Conservation (phyloP, 2,888 invertebrate species). For the Barypeithes pellucidus region DNA sequence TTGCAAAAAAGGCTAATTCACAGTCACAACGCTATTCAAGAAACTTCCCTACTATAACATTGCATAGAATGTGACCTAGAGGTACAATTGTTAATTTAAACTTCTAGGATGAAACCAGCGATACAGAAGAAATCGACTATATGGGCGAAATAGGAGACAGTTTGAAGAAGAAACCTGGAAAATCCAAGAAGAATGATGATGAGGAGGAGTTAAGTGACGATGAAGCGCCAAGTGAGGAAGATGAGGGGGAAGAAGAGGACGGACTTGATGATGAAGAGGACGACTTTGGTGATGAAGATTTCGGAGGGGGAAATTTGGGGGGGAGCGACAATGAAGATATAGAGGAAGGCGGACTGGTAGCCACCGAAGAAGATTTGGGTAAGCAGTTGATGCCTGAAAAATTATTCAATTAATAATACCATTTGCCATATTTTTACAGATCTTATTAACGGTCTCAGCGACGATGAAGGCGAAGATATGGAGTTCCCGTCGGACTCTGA, state of each 20-base stretch:
- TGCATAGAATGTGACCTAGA: no score
- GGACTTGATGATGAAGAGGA: slow-evolving; percentile 63
- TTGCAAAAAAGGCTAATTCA: not conserved
- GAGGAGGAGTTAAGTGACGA: slow-evolving; percentile 34
- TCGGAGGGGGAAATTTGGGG: slow-evolving; percentile 51
- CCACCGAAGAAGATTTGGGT: slow-evolving; percentile 70
- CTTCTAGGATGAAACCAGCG: slow-evolving; percentile 65
- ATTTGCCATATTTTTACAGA: slow-evolving; percentile 53
- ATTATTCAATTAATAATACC: not conserved
- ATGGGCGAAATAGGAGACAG: slow-evolving; percentile 76
- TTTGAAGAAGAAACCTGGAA: slow-evolving; percentile 43
- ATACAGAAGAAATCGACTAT: slow-evolving; percentile 78
- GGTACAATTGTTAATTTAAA: no score
- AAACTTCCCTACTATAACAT: no score
- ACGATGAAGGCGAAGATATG: slow-evolving; percentile 66
- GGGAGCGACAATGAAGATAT: slow-evolving; percentile 56
- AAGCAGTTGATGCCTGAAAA: no score
- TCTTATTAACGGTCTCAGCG: slow-evolving; percentile 62
- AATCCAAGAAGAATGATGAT: slow-evolving; percentile 29
- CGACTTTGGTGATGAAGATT: slow-evolving; percentile 57
- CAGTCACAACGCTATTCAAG: not conserved
- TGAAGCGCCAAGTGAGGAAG: slow-evolving; percentile 47
- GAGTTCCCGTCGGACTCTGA: slow-evolving; percentile 69
- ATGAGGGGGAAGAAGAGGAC: slow-evolving; percentile 64
- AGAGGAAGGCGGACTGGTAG: slow-evolving; percentile 69